Evolutionary conservation across 1,140 invertebrate species (phyloP).

Genomic region (Phocides pigmalion): DNA sequence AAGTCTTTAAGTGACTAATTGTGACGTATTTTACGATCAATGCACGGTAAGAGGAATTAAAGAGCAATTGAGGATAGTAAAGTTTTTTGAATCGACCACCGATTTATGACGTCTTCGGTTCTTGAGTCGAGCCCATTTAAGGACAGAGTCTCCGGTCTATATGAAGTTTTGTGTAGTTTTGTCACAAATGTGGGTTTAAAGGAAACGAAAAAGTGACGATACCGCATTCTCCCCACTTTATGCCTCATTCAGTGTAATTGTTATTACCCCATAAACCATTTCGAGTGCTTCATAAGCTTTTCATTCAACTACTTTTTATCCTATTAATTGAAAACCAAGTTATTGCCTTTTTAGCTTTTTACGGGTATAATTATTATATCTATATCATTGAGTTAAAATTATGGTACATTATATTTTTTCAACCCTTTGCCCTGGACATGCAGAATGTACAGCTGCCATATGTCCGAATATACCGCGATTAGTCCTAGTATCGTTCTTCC

Average conservation of each 20-base stretch:
- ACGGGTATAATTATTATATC: constrained; percentile 1
- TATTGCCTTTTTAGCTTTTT: constrained; percentile 20
- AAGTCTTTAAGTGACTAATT: constrained; percentile 67
- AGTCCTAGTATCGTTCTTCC: too few relatives aligned
- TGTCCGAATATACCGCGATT: too few relatives aligned
- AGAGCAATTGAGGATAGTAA: constrained; percentile 59
- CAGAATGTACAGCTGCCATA: too few relatives aligned
- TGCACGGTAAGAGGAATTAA: constrained; percentile 55
- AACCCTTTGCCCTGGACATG: too few relatives aligned
- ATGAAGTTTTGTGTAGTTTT: constrained; percentile 43
- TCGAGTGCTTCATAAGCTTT: constrained; percentile 21
- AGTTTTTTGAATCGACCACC: constrained; percentile 58
- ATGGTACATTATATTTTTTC: neutral
- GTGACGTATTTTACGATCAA: constrained; percentile 68
- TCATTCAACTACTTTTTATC: constrained; percentile 36
- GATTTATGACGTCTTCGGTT: constrained; percentile 59
- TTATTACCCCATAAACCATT: constrained; percentile 27
- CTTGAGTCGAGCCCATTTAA: constrained; percentile 52
- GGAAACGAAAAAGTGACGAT: constrained; percentile 45
- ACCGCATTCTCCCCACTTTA: constrained; percentile 19
- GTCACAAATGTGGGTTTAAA: constrained; percentile 39
- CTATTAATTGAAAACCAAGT: constrained; percentile 29
- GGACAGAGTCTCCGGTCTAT: constrained; percentile 44
- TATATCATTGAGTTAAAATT: neutral
- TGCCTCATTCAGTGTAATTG: constrained; percentile 33